A percentile compares a stretch with the other conserved stretches of the same genome.
These are phyloP conservation scores for Platycnemis pennipes DNA, from an alignment of 2,888 invertebrate genomes.

Conservation along the genomic window DNA sequence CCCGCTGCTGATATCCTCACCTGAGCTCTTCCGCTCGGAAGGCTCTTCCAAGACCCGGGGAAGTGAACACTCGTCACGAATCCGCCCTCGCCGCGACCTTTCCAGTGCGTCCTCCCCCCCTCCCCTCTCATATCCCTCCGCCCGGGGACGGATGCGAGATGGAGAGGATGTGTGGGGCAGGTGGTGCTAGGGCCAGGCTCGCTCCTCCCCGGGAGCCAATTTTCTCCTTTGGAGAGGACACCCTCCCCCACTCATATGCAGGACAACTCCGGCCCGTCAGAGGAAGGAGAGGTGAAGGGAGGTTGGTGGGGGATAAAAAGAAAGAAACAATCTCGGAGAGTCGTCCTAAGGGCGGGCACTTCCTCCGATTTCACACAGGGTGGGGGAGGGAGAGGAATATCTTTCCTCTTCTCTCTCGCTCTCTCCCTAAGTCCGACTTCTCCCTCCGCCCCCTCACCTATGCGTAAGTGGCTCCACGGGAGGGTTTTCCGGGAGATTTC, in stretches of 20 bases:
- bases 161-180: conserved; percentile 1
- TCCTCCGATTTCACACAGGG: background rate
- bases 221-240: background rate
- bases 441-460: background rate
- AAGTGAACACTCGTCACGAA: too few relatives aligned
- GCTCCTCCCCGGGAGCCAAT: background rate
- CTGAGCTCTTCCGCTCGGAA: too few relatives aligned
- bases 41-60: too few relatives aligned
- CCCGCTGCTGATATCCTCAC: too few relatives aligned
- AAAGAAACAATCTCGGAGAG: background rate
- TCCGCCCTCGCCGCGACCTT: too few relatives aligned
- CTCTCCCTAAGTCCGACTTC: background rate
- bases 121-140: background rate
- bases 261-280: background rate
- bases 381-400: background rate
- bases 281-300: background rate
- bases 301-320: background rate
- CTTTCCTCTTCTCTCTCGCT: background rate
- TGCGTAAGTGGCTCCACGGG: background rate
- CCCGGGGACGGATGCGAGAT: background rate
- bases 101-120: too few relatives aligned
- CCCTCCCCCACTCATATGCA: background rate
- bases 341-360: background rate
- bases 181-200: background rate
- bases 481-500: background rate